phyloP scores from a whole-genome alignment of 2,888 invertebrate species.

The Perizoma affinitatum region DNA sequence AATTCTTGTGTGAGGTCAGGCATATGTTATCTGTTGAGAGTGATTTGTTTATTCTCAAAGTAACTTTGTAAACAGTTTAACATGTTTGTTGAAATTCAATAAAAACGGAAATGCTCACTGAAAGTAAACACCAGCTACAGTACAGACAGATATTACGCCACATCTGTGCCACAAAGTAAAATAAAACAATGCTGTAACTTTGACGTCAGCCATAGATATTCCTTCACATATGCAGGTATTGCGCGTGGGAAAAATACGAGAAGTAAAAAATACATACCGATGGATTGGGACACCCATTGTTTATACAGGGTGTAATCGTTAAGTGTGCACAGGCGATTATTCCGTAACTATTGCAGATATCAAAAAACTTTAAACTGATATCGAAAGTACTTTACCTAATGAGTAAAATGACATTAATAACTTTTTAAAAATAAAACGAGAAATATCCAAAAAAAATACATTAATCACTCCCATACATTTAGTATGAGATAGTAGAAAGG shows the following conservation, averaged over 20 bases:
- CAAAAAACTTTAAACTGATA: no score
- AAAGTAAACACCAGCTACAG: slow-evolving; percentile 37
- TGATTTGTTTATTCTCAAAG: neutral
- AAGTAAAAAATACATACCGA: slow-evolving; percentile 28
- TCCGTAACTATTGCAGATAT: no score
- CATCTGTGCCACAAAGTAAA: slow-evolving; percentile 55
- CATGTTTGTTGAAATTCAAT: slow-evolving; percentile 5
- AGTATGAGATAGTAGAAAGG: no score
- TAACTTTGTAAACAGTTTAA: no score
- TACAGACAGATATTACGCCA: slow-evolving; percentile 42
- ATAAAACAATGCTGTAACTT: slow-evolving; percentile 56
- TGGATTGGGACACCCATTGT: slow-evolving; percentile 32
- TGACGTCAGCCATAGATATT: slow-evolving; percentile 60
- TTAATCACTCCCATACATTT: no score
- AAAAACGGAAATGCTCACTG: slow-evolving; percentile 35
- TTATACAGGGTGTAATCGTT: no score
- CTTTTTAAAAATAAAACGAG: no score
- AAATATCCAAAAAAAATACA: no score
- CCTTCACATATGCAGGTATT: slow-evolving; percentile 60
- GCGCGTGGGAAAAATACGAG: slow-evolving; percentile 56
- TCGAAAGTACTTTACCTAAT: no score
- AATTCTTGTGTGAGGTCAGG: neutral
- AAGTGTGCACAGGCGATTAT: no score
- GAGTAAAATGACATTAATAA: no score
- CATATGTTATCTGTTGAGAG: neutral